These are phyloP conservation scores for Acropternis orthonyx DNA, from an alignment of 2,797 vertebrate genomes.

Conservation along the genomic window DNA sequence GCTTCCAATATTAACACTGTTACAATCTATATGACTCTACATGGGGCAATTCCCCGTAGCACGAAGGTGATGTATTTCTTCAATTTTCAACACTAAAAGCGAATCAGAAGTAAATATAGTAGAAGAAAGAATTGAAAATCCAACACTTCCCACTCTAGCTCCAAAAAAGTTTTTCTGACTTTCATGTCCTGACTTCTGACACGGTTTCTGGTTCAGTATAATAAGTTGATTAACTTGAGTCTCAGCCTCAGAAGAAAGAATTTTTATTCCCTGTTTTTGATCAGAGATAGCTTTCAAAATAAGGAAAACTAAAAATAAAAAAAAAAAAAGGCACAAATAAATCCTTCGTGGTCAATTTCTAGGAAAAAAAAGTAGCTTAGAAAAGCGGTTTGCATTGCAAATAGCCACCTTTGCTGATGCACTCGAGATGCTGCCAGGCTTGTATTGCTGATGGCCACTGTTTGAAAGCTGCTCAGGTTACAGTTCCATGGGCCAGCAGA, in stretches of 20 bases:
- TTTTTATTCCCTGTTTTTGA: background rate
- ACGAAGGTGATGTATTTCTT: background rate
- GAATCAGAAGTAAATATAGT: background rate
- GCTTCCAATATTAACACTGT: background rate
- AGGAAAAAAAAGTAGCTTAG: background rate
- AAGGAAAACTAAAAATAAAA: background rate
- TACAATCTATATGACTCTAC: background rate
- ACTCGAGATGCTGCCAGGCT: background rate
- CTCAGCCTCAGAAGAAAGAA: background rate
- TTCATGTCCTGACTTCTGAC: background rate
- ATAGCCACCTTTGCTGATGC: background rate
- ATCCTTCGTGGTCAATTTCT: background rate
- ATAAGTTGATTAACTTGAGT: background rate
- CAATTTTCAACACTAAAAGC: background rate
- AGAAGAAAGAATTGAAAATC: background rate
- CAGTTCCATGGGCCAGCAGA: constrained; percentile 5
- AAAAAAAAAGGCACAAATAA: background rate
- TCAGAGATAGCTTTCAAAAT: background rate
- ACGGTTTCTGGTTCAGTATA: background rate
- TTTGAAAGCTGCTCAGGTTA: constrained; percentile 28
- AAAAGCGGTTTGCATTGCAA: background rate
- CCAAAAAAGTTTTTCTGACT: background rate
- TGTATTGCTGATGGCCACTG: constrained; percentile 28
- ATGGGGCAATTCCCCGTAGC: background rate
- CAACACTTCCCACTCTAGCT: accelerated